Evolutionary conservation across 2,797 vertebrate genomes (phyloP).

Genomic region (Amphiprion clarkii): DNA sequence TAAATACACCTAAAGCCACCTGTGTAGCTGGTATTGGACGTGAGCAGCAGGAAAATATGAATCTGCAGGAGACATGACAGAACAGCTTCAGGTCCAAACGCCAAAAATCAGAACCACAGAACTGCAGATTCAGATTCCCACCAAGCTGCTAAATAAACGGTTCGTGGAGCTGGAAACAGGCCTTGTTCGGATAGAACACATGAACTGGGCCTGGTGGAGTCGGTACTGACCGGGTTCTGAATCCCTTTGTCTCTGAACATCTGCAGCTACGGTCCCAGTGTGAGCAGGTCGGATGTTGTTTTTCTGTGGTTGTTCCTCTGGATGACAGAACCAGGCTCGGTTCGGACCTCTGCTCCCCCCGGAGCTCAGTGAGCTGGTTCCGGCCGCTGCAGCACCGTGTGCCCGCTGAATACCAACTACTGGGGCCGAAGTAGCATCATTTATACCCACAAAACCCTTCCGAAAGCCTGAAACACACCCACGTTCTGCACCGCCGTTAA

Average conservation of each 20-base stretch:
- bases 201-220: slow-evolving; percentile 17
- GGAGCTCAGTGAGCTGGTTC: slow-evolving; percentile 58
- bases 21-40: slow-evolving; percentile 19
- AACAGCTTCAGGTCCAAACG: slow-evolving; percentile 25
- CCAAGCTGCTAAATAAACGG: background rate
- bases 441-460: background rate
- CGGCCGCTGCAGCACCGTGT: slow-evolving; percentile 82
- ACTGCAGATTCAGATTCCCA: slow-evolving; percentile 8
- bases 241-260: slow-evolving; percentile 38
- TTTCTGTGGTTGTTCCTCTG: slow-evolving; percentile 2
- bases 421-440: slow-evolving; percentile 42
- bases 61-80: slow-evolving; percentile 40
- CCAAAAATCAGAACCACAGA: slow-evolving; percentile 27
- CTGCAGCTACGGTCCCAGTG: background rate
- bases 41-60: slow-evolving; percentile 16
- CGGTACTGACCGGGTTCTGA: slow-evolving; percentile 34
- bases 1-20: slow-evolving; percentile 7
- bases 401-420: slow-evolving; percentile 83
- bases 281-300: slow-evolving; percentile 36
- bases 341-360: slow-evolving; percentile 75
- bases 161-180: background rate
- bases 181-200: slow-evolving; percentile 9
- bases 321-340: slow-evolving; percentile 58
- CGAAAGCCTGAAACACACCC: slow-evolving; percentile 24
- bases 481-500: slow-evolving; percentile 41